Evolutionary conservation across 2,113 vertebrate genomes (phyloP).

Genomic region (Alexandromys fortis): DNA sequence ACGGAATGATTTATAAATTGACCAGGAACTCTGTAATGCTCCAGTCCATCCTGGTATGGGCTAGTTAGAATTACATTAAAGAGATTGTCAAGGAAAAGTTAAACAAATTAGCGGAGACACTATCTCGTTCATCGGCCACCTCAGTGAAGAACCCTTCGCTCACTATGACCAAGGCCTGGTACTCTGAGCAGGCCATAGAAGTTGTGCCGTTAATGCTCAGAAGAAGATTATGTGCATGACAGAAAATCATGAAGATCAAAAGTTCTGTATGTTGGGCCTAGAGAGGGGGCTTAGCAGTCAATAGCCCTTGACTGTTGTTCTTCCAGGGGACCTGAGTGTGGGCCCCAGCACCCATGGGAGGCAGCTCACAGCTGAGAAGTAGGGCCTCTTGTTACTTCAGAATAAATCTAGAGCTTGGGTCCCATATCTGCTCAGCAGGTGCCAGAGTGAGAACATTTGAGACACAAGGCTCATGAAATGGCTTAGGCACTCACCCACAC

Average conservation of each 20-base stretch:
- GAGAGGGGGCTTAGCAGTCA: neutral
- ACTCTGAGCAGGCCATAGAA: neutral
- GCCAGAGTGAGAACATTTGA: neutral
- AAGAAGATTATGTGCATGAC: neutral
- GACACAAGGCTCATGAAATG: neutral
- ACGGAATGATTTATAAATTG: neutral
- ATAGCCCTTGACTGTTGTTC: too few relatives aligned
- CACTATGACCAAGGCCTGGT: neutral
- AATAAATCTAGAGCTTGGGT: neutral
- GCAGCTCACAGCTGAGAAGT: neutral
- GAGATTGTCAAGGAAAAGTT: conserved; percentile 16
- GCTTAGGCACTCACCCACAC: neutral
- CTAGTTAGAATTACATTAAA: conserved; percentile 32
- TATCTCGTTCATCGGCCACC: neutral
- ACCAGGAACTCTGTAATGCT: conserved; percentile 15
- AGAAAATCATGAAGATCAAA: neutral
- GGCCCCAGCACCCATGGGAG: neutral
- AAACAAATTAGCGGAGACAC: neutral
- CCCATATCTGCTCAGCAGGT: neutral
- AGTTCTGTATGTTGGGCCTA: neutral
- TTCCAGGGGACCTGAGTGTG: neutral
- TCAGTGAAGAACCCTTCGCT: neutral
- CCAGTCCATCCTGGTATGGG: neutral
- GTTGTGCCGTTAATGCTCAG: neutral
- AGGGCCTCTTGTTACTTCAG: neutral